These are phyloP conservation scores for Hypotaenidia philippensis DNA, from an alignment of 2,797 vertebrate species.

Conservation along the genomic window DNA sequence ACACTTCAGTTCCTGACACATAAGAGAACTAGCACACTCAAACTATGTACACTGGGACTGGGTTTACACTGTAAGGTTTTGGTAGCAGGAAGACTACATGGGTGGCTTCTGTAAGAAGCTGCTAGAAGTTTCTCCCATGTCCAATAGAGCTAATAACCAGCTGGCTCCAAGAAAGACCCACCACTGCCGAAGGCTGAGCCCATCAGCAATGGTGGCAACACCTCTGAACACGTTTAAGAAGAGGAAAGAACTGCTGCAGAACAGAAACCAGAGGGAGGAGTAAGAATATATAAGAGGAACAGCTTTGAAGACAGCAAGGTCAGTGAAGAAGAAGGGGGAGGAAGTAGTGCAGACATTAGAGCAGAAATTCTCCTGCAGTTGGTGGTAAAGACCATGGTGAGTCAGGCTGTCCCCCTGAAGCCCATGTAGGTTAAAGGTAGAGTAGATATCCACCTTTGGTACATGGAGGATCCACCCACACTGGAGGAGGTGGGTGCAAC, in stretches of 20 bases:
- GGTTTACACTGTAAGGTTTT: background rate
- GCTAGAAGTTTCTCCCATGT: background rate
- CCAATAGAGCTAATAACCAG: background rate
- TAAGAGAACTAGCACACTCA: background rate
- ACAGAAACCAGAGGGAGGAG: background rate
- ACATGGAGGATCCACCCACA: too few species aligned
- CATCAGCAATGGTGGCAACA: background rate
- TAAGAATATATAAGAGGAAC: background rate
- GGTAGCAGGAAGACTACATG: background rate
- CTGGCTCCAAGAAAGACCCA: background rate
- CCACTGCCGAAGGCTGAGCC: background rate
- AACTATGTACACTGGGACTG: background rate
- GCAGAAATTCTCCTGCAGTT: background rate
- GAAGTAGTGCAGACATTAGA: background rate
- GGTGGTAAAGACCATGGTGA: too few species aligned
- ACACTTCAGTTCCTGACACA: background rate
- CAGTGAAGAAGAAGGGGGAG: background rate
- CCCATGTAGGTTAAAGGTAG: background rate
- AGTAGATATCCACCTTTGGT: background rate
- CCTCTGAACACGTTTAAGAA: background rate
- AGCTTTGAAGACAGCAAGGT: background rate
- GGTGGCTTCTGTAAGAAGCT: background rate
- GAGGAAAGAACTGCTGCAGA: background rate
- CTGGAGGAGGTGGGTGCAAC: background rate
- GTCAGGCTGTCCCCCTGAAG: background rate